Evolutionary conservation across 2,888 invertebrate species (phyloP).

Genomic region (Rhodophaea formosa): DNA sequence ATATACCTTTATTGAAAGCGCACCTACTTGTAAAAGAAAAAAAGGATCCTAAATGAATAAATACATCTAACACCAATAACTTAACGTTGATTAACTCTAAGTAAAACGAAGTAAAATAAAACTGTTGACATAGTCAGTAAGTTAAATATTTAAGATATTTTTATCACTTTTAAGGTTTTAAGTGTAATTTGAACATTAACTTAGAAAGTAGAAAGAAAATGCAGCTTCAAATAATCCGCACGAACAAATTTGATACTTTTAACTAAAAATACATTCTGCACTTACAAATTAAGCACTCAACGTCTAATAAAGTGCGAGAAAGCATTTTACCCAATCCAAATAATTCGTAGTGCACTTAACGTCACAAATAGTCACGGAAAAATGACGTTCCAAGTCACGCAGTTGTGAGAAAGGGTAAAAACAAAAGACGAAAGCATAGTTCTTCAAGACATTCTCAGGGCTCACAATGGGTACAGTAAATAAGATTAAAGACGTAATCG

Average conservation of each 20-base stretch:
- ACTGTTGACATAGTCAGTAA: no score
- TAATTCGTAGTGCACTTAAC: slow-evolving; percentile 16
- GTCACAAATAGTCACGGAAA: slow-evolving; percentile 14
- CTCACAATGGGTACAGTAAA: slow-evolving; percentile 31
- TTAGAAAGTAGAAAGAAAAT: no score
- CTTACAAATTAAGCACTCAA: not conserved
- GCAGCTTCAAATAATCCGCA: no score
- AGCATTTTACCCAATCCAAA: slow-evolving; percentile 4
- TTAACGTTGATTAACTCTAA: no score
- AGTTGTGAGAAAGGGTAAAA: slow-evolving; percentile 30
- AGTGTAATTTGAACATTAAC: no score
- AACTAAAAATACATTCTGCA: not conserved
- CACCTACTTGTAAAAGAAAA: no score
- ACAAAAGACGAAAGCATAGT: slow-evolving; percentile 34
- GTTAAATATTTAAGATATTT: no score
- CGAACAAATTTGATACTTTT: not conserved
- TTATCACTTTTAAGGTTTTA: no score
- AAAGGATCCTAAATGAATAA: no score
- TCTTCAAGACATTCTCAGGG: slow-evolving; percentile 27
- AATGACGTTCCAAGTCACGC: slow-evolving; percentile 22
- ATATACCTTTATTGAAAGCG: no score
- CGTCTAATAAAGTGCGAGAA: slow-evolving; percentile 6
- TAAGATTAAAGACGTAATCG: slow-evolving; percentile 31
- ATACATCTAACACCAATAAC: no score
- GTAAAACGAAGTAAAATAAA: no score